Evolutionary conservation across 2,888 invertebrate species (phyloP), one percentile per base, ranked within the genome.

Genomic region (Dasypolia templi): DNA sequence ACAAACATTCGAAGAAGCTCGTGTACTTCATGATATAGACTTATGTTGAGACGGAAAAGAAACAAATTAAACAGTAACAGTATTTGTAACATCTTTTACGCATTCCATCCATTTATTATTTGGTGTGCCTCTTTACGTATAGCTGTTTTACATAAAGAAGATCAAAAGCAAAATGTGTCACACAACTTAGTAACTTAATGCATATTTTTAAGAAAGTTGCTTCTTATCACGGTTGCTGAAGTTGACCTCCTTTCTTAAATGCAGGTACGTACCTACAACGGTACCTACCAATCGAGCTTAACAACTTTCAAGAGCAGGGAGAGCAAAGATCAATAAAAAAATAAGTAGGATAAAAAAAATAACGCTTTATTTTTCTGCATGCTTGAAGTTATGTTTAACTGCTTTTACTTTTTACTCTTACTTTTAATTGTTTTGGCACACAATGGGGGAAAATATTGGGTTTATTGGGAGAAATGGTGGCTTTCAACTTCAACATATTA

Each of bases 341-440:
- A 42, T 22, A 19, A 5, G 9, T 46, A 19, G 56, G 39, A 46
- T 29, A 73, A 73, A 14, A 14, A 73, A 72, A 71, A 35, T n/a
- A n/a, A n/a, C n/a, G 44, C n/a, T 44, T 72, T 29, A 39, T 73
- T 17, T 29, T 73, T 73, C 12, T 55, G 26, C 7, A 1, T 35
- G 17, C 1, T 46, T 56, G 44, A 73, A 35, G 26, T 44, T 72
- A 29, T 49, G 42, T 32, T 74, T 26, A 19, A 49, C 11, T 61
- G n/a, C 12, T 74, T 17, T 42, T 39, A 49, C n/a, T n/a, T n/a
- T n/a, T n/a, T n/a, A n/a, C n/a, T n/a, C n/a, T n/a, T n/a, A 72
- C 46, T 75, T 72, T 49, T 59, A 46, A 72, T 59, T 49, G 39
- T 11, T 74, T 56, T 46, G n/a, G 59, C 9, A 19, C 29, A 42